phyloP scores from a whole-genome alignment of 2,797 vertebrate genomes.

The Calcarius lapponicus region DNA sequence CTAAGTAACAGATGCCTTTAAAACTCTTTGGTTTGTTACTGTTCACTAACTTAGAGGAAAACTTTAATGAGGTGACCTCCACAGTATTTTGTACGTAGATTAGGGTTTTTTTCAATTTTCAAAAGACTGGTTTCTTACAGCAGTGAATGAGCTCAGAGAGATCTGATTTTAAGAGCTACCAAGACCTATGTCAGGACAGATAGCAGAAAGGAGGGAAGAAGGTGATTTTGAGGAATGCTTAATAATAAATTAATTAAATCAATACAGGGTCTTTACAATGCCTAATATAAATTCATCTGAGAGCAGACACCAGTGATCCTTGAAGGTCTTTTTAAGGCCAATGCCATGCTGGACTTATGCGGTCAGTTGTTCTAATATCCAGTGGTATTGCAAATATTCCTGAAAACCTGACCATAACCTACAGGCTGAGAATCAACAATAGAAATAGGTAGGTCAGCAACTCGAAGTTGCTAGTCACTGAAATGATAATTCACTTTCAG shows the following conservation, averaged over 20 bases:
- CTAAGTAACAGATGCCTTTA: constrained; percentile 59
- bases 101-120: not conserved
- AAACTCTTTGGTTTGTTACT: constrained; percentile 40
- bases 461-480: not conserved
- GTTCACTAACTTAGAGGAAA: constrained; percentile 43
- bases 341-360: rapidly evolving
- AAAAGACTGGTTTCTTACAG: not conserved
- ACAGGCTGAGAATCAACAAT: not conserved
- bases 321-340: not conserved
- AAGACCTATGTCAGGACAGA: not conserved
- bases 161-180: not conserved
- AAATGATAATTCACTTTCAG: not conserved
- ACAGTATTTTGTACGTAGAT: not conserved
- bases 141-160: not conserved
- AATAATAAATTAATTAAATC: not conserved
- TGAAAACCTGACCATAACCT: not conserved
- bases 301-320: not conserved
- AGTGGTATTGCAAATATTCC: not conserved
- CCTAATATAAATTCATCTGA: not conserved
- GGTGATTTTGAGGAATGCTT: not conserved
- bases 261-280: not conserved
- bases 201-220: not conserved
- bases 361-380: not conserved
- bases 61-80: constrained; percentile 48
- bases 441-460: not conserved